Evolutionary conservation across 2,888 invertebrate species (phyloP).

Genomic region (Plagodis pulveraria): DNA sequence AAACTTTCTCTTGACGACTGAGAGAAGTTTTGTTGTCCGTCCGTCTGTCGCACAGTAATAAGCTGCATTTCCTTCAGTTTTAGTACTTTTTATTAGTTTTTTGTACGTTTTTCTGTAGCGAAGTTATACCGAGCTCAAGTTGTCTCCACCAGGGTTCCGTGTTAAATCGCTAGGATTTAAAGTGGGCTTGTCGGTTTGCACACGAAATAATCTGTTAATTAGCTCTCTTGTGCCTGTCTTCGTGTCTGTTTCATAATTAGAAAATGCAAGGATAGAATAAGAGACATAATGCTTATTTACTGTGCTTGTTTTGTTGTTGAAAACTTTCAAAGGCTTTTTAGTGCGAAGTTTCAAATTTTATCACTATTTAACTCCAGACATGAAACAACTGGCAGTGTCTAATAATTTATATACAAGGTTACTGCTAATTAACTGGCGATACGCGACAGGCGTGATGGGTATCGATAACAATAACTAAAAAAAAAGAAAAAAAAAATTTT

Average conservation of each 20-base stretch:
- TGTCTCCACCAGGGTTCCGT: slow-evolving; percentile 31
- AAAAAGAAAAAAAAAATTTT: no score
- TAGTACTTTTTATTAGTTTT: slow-evolving; percentile 7
- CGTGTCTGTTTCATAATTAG: slow-evolving; percentile 7
- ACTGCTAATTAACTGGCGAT: no score
- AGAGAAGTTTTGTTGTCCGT: slow-evolving; percentile 47
- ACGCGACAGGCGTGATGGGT: no score
- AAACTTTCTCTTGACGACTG: slow-evolving; percentile 53
- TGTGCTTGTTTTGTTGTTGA: no score
- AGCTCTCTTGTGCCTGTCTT: slow-evolving; percentile 20
- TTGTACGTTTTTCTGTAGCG: slow-evolving; percentile 28
- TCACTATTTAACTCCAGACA: no score
- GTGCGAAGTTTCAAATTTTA: no score
- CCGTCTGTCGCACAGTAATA: slow-evolving; percentile 37
- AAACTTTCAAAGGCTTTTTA: no score
- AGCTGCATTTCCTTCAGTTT: slow-evolving; percentile 32
- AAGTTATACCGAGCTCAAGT: slow-evolving; percentile 30
- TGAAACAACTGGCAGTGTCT: no score
- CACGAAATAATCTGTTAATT: slow-evolving; percentile 34
- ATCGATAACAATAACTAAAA: no score
- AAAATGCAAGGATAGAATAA: not conserved
- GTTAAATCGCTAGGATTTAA: slow-evolving; percentile 26
- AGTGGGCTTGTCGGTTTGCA: slow-evolving; percentile 20
- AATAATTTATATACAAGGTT: no score
- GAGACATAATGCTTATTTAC: no score